These are phyloP conservation scores for Acropternis orthonyx DNA, from an alignment of 2,797 vertebrate species.

Conservation along the genomic window DNA sequence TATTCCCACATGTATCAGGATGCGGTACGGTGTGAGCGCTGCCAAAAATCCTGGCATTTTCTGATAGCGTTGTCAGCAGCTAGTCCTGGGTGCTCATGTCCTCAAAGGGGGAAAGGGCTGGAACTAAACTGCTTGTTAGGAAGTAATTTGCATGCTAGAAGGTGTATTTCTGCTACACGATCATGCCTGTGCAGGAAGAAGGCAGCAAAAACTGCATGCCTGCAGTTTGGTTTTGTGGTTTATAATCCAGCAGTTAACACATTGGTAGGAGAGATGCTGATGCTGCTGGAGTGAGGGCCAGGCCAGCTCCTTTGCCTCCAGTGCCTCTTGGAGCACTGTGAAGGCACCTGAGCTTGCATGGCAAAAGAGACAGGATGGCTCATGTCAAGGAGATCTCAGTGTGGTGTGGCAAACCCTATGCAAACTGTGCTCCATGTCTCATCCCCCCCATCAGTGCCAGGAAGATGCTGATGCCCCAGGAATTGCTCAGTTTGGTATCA, in stretches of 20 bases:
- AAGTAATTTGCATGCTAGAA: neutral
- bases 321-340: fast-evolving
- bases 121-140: neutral
- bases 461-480: fast-evolving
- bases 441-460: fast-evolving
- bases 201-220: too few relatives aligned
- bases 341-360: neutral
- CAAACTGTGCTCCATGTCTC: neutral
- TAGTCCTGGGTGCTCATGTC: fast-evolving
- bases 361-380: neutral
- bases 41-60: neutral
- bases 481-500: fast-evolving
- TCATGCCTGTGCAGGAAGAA: neutral
- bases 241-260: fast-evolving
- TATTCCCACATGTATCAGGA: neutral
- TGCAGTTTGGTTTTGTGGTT: neutral
- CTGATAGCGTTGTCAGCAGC: neutral
- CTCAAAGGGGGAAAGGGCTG: neutral
- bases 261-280: neutral
- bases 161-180: neutral
- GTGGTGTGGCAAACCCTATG: neutral
- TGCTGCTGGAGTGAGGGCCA: fast-evolving
- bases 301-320: neutral
- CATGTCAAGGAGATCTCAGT: fast-evolving
- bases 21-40: fast-evolving